A percentile compares a stretch with the other conserved stretches of the same genome.
phyloP scores from a whole-genome alignment of 2,888 invertebrate genomes.

The Chrysolina oricalcia region DNA sequence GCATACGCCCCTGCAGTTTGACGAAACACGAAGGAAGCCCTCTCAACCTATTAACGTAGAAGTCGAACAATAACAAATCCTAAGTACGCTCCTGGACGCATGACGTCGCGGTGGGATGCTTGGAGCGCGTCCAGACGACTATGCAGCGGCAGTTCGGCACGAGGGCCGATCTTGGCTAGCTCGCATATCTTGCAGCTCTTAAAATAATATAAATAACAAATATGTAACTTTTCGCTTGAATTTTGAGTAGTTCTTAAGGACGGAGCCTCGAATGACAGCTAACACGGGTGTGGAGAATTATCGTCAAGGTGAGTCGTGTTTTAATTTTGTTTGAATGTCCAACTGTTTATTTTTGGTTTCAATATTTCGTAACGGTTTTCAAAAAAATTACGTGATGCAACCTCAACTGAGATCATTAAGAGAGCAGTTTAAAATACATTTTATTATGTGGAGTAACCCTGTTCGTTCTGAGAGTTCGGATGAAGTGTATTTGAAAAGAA shows the following conservation, averaged over 20 bases:
- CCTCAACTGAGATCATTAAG: neutral
- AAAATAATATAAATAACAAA: conserved; percentile 38
- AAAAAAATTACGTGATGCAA: conserved; percentile 5
- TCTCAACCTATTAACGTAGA: neutral
- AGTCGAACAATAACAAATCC: neutral
- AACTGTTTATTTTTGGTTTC: conserved; percentile 15
- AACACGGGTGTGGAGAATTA: conserved; percentile 42
- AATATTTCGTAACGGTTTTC: conserved; percentile 12
- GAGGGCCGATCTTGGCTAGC: conserved; percentile 64
- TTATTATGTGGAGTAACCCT: no score
- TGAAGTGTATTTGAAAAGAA: no score
- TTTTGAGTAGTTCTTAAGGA: conserved; percentile 49
- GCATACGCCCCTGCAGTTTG: neutral
- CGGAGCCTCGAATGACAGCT: conserved; percentile 49
- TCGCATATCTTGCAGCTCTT: conserved; percentile 50
- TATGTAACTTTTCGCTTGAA: conserved; percentile 54
- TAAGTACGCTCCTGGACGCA: conserved; percentile 10
- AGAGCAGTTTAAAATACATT: neutral
- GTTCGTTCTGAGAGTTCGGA: no score
- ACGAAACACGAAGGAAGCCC: neutral
- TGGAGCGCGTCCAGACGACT: conserved; percentile 68
- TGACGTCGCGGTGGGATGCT: conserved; percentile 60
- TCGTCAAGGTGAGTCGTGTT: conserved; percentile 44
- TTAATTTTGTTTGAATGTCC: neutral
- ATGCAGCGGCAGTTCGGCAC: conserved; percentile 69